Evolutionary conservation across 35 echinoderm and acorn worm species (phyloP), one percentile per base, ranked within the genome.

Genomic region (Ptychodera flava): DNA sequence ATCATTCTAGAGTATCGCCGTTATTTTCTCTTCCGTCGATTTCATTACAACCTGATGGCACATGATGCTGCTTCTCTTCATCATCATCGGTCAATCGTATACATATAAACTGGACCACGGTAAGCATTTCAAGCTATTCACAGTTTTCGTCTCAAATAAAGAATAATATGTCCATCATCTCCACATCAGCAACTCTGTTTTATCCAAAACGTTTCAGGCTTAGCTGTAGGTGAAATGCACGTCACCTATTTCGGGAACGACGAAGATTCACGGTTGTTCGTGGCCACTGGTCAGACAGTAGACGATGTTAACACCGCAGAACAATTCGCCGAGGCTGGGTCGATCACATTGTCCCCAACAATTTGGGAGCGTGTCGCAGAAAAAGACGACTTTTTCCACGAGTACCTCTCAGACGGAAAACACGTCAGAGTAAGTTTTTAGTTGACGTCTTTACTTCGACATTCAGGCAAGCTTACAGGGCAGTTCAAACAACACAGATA

Each of bases 221-320:
- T 97, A 29, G 85, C 95, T 37, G 80, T 93, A 29, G 95, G 95
- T 78, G 87, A 89, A 1, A 87, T 97, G 64, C 79, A 90, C 33
- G 90, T 97, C 22, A 97, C 92, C 28, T 94, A 93, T 0, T 80
- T 97, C 10, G 95, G 95, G 30, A 97, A 97, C 82, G 6, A 64
- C 45, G 89, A 97, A 31, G 90, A 92, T 76, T 92, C 86, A 85
- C 82, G 85, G 6, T 92, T 93, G 33, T 93, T 93, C 45, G 95
- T 94, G 12, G 38, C 93, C 27, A 93, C 92, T 86, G 92, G 95
- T 31, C 64, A 64, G 35, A 92, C 95, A 35, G 95, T 97, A 31
- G 92, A 91, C 75, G 95, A 97, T n/a, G 95, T 90, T 16, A 97
- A 97, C 80, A 76, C 83, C 33, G 95, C 95, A 0, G 95, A 97